These are phyloP conservation scores for Panurus biarmicus DNA, from an alignment of 2,113 vertebrate species.

Conservation along the genomic window DNA sequence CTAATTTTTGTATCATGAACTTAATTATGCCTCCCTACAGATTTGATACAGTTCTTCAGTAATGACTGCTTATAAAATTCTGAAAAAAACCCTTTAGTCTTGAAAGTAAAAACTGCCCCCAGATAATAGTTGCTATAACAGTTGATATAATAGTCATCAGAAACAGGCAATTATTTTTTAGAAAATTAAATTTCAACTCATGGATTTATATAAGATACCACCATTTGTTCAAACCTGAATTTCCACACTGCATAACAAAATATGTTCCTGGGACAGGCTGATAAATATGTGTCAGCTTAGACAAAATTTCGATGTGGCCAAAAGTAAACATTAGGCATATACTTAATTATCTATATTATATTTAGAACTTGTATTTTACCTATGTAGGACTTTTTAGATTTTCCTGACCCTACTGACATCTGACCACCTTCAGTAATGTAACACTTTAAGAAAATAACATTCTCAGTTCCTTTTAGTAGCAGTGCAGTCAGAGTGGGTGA, in stretches of 20 bases:
- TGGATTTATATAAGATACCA: neutral
- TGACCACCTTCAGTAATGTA: neutral
- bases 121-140: too few relatives aligned
- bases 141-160: neutral
- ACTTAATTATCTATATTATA: neutral
- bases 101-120: neutral
- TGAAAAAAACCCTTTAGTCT: neutral
- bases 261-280: neutral
- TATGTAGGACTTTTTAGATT: neutral
- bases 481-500: neutral
- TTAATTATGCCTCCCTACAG: neutral
- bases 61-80: neutral
- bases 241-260: neutral
- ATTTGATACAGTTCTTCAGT: neutral
- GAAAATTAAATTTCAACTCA: neutral
- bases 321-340: neutral
- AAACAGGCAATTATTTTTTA: neutral
- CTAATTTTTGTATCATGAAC: neutral
- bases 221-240: neutral
- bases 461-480: neutral
- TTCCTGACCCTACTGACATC: neutral
- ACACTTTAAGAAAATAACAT: neutral
- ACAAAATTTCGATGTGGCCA: neutral
- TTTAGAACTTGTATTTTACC: neutral
- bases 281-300: neutral